These are phyloP conservation scores for Osmerus mordax DNA, from an alignment of 2,113 vertebrate genomes.

Conservation along the genomic window DNA sequence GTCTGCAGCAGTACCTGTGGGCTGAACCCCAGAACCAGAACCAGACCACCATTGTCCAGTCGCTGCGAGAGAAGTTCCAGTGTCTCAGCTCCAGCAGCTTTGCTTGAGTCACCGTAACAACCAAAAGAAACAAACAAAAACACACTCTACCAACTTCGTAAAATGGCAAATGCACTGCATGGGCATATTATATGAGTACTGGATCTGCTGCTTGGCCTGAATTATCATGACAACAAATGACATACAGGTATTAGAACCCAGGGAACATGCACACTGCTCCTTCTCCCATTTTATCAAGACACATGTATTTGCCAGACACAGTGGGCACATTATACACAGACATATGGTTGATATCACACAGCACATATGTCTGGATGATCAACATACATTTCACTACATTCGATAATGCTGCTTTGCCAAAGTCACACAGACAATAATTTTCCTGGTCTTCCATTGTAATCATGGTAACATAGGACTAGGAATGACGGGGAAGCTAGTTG, in stretches of 20 bases:
- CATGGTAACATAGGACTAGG: no score
- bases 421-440: constrained; percentile 4
- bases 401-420: constrained; percentile 13
- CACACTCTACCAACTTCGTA: no score
- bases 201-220: constrained; percentile 33
- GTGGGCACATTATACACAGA: no score
- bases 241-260: constrained; percentile 8
- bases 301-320: no score
- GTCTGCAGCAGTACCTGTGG: constrained; percentile 90
- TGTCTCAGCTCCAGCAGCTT: constrained; percentile 98
- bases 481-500: no score
- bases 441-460: no score
- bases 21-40: constrained; percentile 76
- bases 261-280: constrained; percentile 21
- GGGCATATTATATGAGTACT: background rate
- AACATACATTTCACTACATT: background rate
- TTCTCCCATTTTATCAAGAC: no score
- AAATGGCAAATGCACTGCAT: background rate
- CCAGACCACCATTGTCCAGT: constrained; percentile 92
- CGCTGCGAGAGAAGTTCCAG: constrained; percentile 93
- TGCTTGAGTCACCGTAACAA: constrained; percentile 60
- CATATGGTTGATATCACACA: no score
- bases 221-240: constrained; percentile 32
- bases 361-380: no score
- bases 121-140: constrained; percentile 25